Percentiles rank a stretch among this genome's conserved stretches.
These are phyloP conservation scores for Pachypanchax playfairii DNA, from an alignment of 2,113 vertebrate genomes.

Conservation along the genomic window DNA sequence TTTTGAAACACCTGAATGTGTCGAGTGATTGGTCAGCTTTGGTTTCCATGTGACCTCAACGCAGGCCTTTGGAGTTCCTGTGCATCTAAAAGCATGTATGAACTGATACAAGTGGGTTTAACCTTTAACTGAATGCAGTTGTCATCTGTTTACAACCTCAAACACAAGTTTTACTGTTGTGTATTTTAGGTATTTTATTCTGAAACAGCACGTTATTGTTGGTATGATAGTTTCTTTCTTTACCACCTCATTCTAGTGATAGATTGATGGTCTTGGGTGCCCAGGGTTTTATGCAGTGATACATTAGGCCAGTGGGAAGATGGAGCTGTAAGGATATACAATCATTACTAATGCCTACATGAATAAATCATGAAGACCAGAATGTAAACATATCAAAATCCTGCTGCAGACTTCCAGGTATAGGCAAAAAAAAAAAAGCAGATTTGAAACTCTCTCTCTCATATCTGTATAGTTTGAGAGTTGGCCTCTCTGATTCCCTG, in stretches of 20 bases:
- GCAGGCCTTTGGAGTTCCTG: too few relatives aligned
- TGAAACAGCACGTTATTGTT: neutral
- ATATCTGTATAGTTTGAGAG: neutral
- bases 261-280: conserved; percentile 1
- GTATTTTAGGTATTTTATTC: neutral
- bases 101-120: too few relatives aligned
- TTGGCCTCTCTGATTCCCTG: neutral
- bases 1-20: too few relatives aligned
- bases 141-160: neutral
- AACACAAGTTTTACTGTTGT: neutral
- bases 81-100: too few relatives aligned
- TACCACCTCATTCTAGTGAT: neutral
- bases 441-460: neutral
- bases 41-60: too few relatives aligned
- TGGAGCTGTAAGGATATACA: too few relatives aligned
- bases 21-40: too few relatives aligned
- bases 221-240: neutral
- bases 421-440: too few relatives aligned
- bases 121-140: too few relatives aligned
- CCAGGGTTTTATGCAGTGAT: too few relatives aligned
- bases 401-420: neutral
- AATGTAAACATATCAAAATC: too few relatives aligned
- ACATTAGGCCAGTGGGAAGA: too few relatives aligned
- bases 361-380: neutral
- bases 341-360: neutral